Evolutionary conservation across 2,888 invertebrate genomes (phyloP).

Genomic region (Eutolmus rufibarbis): DNA sequence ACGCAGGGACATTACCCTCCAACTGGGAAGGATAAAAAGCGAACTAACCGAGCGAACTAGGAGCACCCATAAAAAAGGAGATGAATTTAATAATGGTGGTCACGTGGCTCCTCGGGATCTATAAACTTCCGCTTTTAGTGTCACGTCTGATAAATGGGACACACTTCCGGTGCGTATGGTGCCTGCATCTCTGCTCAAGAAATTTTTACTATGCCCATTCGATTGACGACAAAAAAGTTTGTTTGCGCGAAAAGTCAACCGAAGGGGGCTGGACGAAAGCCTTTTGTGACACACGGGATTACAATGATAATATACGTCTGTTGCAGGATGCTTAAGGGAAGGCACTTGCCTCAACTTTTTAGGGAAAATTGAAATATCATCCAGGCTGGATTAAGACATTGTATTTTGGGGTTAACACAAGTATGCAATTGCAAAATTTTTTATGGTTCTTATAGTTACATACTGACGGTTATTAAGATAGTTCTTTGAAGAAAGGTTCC

Average conservation of each 20-base stretch:
- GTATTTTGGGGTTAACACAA: not conserved
- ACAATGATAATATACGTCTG: not conserved
- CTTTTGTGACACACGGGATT: constrained; percentile 9
- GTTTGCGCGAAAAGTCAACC: constrained; percentile 1
- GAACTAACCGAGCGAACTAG: constrained; percentile 17
- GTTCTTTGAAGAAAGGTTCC: too few species aligned
- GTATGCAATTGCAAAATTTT: not conserved
- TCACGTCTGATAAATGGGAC: constrained; percentile 47
- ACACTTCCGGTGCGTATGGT: constrained; percentile 46
- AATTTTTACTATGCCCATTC: constrained; percentile 20
- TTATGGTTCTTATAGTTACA: not conserved
- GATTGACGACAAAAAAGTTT: constrained; percentile 30
- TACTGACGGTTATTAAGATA: not conserved
- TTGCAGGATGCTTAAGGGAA: constrained; percentile 11
- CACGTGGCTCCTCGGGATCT: constrained; percentile 48
- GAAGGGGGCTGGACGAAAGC: not conserved
- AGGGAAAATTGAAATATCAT: constrained; percentile 33
- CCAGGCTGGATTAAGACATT: not conserved
- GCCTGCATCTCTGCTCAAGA: not conserved
- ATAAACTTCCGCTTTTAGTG: constrained; percentile 47
- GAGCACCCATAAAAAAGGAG: constrained; percentile 30
- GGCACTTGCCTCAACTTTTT: not conserved
- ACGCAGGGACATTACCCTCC: not conserved
- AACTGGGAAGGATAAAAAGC: constrained; percentile 11
- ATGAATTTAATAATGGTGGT: constrained; percentile 48